phyloP scores from a whole-genome alignment of 2,888 invertebrate species.

The Apantesis nais region DNA sequence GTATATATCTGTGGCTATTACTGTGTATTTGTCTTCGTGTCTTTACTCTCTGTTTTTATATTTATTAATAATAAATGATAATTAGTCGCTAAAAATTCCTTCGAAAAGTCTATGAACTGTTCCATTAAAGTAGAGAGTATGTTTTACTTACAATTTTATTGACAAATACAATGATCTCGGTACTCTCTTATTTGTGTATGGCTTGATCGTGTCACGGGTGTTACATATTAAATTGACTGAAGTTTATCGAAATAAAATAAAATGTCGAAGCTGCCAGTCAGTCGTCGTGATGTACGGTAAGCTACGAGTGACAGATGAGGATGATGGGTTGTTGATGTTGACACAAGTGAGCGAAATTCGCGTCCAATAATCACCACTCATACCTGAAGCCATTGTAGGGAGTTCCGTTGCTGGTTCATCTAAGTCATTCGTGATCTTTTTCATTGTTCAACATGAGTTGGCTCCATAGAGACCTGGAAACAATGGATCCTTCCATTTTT shows the following conservation, averaged over 20 bases:
- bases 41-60: conserved; percentile 50
- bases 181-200: conserved; percentile 46
- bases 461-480: conserved; percentile 58
- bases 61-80: conserved; percentile 45
- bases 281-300: conserved; percentile 48
- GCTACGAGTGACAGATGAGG: conserved; percentile 35
- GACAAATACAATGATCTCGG: conserved; percentile 39
- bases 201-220: conserved; percentile 54
- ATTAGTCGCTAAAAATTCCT: conserved; percentile 23
- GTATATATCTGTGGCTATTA: conserved; percentile 43
- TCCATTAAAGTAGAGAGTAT: conserved; percentile 28
- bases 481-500: conserved; percentile 91
- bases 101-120: conserved; percentile 42
- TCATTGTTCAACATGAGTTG: conserved; percentile 42
- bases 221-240: conserved; percentile 37
- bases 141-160: conserved; percentile 30
- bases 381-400: conserved; percentile 28
- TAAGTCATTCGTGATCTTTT: conserved; percentile 28
- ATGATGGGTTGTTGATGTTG: conserved; percentile 54
- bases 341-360: conserved; percentile 35
- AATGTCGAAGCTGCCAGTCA: conserved; percentile 48
- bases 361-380: conserved; percentile 35
- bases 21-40: conserved; percentile 64
- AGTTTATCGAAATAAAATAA: conserved; percentile 39
- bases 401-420: conserved; percentile 24